Conservation (phyloP, 2,113 vertebrate species). For the Etheostoma cragini region DNA sequence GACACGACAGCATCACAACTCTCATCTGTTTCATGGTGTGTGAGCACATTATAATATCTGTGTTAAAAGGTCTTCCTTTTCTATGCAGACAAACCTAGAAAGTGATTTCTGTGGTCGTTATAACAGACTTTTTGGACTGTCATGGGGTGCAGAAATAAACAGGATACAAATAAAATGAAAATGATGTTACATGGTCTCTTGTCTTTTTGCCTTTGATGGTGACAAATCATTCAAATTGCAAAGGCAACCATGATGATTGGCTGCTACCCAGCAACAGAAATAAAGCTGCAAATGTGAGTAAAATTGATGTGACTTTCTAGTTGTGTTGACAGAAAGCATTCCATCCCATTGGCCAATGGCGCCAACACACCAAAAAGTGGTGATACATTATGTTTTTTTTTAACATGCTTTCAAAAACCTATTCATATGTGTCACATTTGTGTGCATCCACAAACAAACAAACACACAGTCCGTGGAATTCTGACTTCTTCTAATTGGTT, state of each 20-base stretch:
- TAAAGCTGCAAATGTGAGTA: constrained; percentile 41
- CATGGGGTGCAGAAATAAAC: constrained; percentile 15
- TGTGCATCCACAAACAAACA: constrained; percentile 36
- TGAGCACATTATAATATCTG: constrained; percentile 54
- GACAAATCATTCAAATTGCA: constrained; percentile 53
- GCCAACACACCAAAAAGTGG: constrained; percentile 28
- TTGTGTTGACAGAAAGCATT: constrained; percentile 72
- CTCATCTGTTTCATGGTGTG: constrained; percentile 56
- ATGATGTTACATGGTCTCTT: constrained; percentile 8
- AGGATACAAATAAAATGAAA: constrained; percentile 44
- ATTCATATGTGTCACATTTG: constrained; percentile 32
- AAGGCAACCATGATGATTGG: constrained; percentile 16
- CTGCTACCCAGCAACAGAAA: constrained; percentile 34
- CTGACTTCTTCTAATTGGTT: constrained; percentile 57
- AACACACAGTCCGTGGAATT: constrained; percentile 32
- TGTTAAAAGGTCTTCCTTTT: constrained; percentile 55
- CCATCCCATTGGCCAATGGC: constrained; percentile 61
- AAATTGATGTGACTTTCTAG: constrained; percentile 57
- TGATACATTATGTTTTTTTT: constrained; percentile 53
- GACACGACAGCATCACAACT: constrained; percentile 48
- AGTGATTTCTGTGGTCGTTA: background rate
- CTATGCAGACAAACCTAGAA: constrained; percentile 32
- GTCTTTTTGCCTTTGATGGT: constrained; percentile 41
- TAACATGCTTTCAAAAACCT: constrained; percentile 62
- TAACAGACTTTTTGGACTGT: constrained; percentile 16